phyloP scores from a whole-genome alignment of 2,113 vertebrate species.

The Struthio camelus region DNA sequence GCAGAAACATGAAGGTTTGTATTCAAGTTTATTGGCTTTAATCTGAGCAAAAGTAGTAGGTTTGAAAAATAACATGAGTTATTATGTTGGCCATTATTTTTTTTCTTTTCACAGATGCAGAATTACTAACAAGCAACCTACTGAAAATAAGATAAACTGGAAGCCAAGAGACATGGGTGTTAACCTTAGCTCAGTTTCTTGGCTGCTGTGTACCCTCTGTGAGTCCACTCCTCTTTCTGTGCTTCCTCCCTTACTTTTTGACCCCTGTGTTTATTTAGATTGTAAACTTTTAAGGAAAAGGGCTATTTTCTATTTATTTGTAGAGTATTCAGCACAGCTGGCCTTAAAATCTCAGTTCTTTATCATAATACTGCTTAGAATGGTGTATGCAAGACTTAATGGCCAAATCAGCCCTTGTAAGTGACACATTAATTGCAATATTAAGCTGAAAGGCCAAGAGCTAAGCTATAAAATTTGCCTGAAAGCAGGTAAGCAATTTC shows the following conservation, averaged over 20 bases:
- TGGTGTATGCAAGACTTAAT: not conserved
- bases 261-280: not conserved
- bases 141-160: not conserved
- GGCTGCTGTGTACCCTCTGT: not conserved
- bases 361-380: not conserved
- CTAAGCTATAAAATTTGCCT: not conserved
- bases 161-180: not conserved
- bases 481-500: not conserved
- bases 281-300: not conserved
- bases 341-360: not conserved
- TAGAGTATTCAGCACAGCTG: not conserved
- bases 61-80: not conserved
- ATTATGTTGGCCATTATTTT: not conserved
- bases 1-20: not conserved
- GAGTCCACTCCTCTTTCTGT: not conserved
- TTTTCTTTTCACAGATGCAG: not conserved
- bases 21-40: not conserved
- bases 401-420: not conserved
- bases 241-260: not conserved
- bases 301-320: not conserved
- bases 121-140: not conserved
- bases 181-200: not conserved
- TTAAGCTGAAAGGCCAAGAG: not conserved
- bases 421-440: not conserved
- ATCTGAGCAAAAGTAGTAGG: not conserved